phyloP scores from a whole-genome alignment of 2,797 vertebrate species.

The Liparis tanakae region DNA sequence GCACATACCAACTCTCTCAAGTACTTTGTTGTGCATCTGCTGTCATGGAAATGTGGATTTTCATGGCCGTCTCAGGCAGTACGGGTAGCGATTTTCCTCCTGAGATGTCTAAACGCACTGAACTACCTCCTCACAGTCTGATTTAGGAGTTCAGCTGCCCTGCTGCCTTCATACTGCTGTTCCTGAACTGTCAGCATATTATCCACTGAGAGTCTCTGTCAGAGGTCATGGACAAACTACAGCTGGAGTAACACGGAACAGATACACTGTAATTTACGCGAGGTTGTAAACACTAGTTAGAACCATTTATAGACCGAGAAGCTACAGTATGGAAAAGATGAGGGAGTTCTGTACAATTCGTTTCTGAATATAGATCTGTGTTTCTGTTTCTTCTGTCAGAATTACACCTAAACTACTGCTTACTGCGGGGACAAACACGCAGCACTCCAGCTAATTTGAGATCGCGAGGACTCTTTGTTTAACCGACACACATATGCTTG shows the following conservation, averaged over 20 bases:
- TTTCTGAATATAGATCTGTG: conserved; percentile 39
- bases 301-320: conserved; percentile 71
- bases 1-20: conserved; percentile 17
- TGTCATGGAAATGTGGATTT: conserved; percentile 40
- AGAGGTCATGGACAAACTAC: conserved; percentile 42
- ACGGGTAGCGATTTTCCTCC: conserved; percentile 1
- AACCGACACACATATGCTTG: conserved; percentile 4
- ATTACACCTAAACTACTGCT: conserved; percentile 33
- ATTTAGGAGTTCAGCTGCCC: background rate
- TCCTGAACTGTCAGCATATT: background rate
- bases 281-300: conserved; percentile 72
- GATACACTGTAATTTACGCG: conserved; percentile 68
- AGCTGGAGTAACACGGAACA: conserved; percentile 40
- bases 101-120: conserved; percentile 10
- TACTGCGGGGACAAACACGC: conserved; percentile 14
- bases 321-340: conserved; percentile 48
- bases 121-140: background rate
- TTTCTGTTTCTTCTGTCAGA: conserved; percentile 35
- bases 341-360: conserved; percentile 10
- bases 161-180: background rate
- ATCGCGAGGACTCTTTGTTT: conserved; percentile 16
- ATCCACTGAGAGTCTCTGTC: conserved; percentile 29
- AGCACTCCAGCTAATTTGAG: conserved; percentile 20
- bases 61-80: conserved; percentile 12
- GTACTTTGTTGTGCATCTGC: conserved; percentile 11